Conservation (phyloP, 2,797 vertebrate species). For the Poecile montanus region DNA sequence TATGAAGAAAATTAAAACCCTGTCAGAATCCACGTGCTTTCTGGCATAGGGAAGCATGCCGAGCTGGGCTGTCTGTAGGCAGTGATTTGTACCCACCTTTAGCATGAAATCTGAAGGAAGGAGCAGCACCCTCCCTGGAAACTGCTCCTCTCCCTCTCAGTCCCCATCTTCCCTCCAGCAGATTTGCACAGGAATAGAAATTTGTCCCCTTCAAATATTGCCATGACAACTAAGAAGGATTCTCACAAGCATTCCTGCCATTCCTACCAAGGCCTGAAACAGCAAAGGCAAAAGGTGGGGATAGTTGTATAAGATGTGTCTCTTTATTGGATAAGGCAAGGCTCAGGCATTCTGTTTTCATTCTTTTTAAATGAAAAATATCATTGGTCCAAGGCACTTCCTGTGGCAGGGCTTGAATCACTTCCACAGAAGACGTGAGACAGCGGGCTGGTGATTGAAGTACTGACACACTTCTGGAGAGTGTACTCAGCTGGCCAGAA, state of each 20-base stretch:
- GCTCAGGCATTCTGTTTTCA: background rate
- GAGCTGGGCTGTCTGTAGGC: background rate
- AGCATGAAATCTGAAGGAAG: background rate
- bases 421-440: background rate
- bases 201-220: background rate
- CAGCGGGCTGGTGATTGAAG: background rate
- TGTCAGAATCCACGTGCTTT: background rate
- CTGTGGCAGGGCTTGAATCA: background rate
- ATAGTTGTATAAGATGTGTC: background rate
- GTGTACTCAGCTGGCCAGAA: background rate
- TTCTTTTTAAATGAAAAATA: background rate
- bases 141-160: background rate
- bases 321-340: background rate
- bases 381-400: background rate
- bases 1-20: background rate
- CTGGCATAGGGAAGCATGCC: background rate
- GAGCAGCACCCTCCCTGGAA: background rate
- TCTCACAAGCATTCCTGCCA: background rate
- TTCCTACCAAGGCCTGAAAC: background rate
- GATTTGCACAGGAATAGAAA: background rate
- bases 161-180: background rate
- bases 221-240: background rate
- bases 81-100: background rate
- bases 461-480: background rate
- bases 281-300: background rate